Conservation (phyloP, 2,797 vertebrate genomes). For the Acanthopagrus latus region DNA sequence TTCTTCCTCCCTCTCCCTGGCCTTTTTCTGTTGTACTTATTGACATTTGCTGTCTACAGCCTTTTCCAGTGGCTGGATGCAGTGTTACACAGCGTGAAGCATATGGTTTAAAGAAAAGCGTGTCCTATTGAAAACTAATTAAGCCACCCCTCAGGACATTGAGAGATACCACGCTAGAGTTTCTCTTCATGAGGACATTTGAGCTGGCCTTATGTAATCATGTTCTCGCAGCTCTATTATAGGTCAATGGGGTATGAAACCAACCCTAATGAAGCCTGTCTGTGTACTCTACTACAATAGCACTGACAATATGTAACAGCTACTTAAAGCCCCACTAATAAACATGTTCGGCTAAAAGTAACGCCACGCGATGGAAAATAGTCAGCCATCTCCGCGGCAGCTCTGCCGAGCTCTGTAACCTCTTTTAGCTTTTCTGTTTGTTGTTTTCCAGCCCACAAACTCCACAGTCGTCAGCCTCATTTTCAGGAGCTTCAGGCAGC, state of each 20-base stretch:
- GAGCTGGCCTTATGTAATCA: slow-evolving; percentile 24
- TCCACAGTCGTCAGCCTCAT: not conserved
- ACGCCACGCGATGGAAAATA: not conserved
- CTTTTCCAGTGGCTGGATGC: slow-evolving; percentile 26
- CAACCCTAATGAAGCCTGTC: slow-evolving; percentile 35
- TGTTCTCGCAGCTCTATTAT: slow-evolving; percentile 30
- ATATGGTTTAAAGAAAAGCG: slow-evolving; percentile 43
- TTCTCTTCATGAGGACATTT: slow-evolving; percentile 39
- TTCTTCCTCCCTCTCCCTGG: slow-evolving; percentile 3
- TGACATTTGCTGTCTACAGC: slow-evolving; percentile 46
- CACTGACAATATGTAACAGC: slow-evolving; percentile 15
- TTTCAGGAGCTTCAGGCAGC: not conserved
- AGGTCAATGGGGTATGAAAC: slow-evolving; percentile 44
- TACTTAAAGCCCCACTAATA: not conserved
- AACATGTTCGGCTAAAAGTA: not conserved
- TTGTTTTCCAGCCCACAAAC: not conserved
- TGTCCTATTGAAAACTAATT: slow-evolving; percentile 63
- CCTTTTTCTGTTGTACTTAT: slow-evolving; percentile 51
- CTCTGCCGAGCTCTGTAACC: not conserved
- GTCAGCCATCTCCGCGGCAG: not conserved
- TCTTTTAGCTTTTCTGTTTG: not conserved
- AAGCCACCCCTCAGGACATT: slow-evolving; percentile 45
- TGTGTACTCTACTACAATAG: slow-evolving; percentile 11
- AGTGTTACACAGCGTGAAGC: slow-evolving; percentile 31
- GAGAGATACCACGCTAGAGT: slow-evolving; percentile 38